Percentiles rank a stretch among this genome's conserved stretches.
These are phyloP conservation scores for Catharus fuscescens DNA, from an alignment of 2,113 vertebrate genomes.

Conservation along the genomic window DNA sequence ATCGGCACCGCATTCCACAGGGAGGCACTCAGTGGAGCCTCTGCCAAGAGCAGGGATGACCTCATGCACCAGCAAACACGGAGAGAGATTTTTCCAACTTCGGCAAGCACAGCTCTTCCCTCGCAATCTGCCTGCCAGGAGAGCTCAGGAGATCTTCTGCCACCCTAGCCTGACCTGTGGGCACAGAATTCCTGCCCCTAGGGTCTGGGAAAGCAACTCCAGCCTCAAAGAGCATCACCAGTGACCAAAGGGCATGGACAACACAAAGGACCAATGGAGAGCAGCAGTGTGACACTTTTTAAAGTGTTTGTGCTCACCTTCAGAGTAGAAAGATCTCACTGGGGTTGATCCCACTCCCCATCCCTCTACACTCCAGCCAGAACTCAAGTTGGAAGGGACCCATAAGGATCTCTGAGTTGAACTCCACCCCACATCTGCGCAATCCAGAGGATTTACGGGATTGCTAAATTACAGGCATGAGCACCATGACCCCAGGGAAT, in stretches of 20 bases:
- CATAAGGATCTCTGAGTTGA: neutral
- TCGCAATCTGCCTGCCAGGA: neutral
- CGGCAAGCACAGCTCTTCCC: fast-evolving
- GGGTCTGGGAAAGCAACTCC: neutral
- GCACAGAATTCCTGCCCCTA: neutral
- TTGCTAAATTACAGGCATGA: neutral
- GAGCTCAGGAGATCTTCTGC: neutral
- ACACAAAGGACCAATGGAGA: neutral
- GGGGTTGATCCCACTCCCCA: neutral
- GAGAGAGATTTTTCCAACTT: neutral
- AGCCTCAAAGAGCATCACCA: neutral
- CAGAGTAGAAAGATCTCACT: fast-evolving
- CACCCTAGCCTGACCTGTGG: neutral
- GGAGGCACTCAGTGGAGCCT: neutral
- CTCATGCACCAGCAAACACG: neutral
- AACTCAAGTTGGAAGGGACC: neutral
- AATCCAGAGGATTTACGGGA: neutral
- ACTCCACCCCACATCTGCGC: fast-evolving
- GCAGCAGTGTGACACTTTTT: neutral
- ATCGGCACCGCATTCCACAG: neutral
- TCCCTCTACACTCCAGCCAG: neutral
- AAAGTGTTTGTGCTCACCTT: neutral
- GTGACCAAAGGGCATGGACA: neutral
- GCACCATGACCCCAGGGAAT: neutral
- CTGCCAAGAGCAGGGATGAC: neutral